These are phyloP conservation scores for Tinea semifulvella DNA, from an alignment of 2,888 invertebrate genomes.

Conservation along the genomic window DNA sequence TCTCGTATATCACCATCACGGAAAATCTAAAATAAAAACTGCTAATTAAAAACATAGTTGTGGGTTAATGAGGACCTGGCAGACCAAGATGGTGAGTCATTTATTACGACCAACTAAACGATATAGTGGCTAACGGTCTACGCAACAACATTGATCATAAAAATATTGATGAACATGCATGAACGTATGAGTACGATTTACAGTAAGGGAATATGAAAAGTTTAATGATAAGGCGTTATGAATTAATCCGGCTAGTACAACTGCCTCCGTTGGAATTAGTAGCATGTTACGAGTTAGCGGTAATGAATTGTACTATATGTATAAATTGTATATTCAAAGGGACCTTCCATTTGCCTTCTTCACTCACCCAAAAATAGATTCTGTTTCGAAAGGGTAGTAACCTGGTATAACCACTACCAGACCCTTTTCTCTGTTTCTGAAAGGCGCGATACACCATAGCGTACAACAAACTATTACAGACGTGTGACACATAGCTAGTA, in stretches of 20 bases:
- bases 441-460: constrained; percentile 14
- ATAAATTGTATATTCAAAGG: no score
- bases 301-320: no score
- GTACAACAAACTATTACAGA: constrained; percentile 7
- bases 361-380: constrained; percentile 13
- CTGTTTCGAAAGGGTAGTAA: constrained; percentile 13
- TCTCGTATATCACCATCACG: constrained; percentile 5
- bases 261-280: no score
- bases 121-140: no score
- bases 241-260: no score
- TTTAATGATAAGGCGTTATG: no score
- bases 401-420: constrained; percentile 1
- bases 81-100: neutral
- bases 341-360: no score
- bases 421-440: constrained; percentile 8
- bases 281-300: no score
- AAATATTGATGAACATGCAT: no score
- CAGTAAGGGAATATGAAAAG: no score
- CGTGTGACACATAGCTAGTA: constrained; percentile 1
- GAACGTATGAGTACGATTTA: no score
- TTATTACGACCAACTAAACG: neutral
- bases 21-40: constrained; percentile 12
- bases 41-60: neutral
- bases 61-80: neutral
- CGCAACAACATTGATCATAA: no score